phyloP scores from a whole-genome alignment of 2,888 invertebrate genomes.

The Antheraea assamensis region DNA sequence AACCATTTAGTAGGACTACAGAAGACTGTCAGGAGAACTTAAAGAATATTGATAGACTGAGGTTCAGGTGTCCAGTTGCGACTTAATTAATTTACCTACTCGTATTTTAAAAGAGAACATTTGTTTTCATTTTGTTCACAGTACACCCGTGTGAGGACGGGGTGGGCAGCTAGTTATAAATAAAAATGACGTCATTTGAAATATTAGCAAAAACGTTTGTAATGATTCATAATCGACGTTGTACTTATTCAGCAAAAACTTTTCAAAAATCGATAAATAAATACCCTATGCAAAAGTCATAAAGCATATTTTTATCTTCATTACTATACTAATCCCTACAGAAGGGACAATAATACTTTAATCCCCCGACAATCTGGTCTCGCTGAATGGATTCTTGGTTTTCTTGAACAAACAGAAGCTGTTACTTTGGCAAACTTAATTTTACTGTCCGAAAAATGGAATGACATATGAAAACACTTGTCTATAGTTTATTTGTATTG shows the following conservation, averaged over 20 bases:
- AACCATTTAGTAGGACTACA: no score
- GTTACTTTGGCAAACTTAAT: conserved; percentile 14
- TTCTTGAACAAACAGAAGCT: conserved; percentile 22
- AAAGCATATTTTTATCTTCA: conserved; percentile 63
- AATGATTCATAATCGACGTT: background rate
- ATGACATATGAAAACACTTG: background rate
- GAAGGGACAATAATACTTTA: conserved; percentile 53
- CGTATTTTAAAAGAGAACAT: no score
- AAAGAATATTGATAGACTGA: no score
- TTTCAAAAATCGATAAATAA: conserved; percentile 33
- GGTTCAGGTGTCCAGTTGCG: no score
- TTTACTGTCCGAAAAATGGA: background rate
- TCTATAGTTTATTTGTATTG: background rate
- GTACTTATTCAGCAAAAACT: background rate
- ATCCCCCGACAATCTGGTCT: conserved; percentile 22
- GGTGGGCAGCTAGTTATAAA: no score
- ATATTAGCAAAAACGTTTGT: background rate
- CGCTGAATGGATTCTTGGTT: conserved; percentile 23
- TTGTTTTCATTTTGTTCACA: no score
- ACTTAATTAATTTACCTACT: no score
- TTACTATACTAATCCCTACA: conserved; percentile 61
- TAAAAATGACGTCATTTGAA: background rate
- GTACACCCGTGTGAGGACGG: no score
- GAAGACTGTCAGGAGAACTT: no score
- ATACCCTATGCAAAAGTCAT: conserved; percentile 49